Percentiles rank a stretch among this genome's conserved stretches.
These are phyloP conservation scores for Cheilosia pagana DNA, from an alignment of 2,888 invertebrate species.

Conservation along the genomic window DNA sequence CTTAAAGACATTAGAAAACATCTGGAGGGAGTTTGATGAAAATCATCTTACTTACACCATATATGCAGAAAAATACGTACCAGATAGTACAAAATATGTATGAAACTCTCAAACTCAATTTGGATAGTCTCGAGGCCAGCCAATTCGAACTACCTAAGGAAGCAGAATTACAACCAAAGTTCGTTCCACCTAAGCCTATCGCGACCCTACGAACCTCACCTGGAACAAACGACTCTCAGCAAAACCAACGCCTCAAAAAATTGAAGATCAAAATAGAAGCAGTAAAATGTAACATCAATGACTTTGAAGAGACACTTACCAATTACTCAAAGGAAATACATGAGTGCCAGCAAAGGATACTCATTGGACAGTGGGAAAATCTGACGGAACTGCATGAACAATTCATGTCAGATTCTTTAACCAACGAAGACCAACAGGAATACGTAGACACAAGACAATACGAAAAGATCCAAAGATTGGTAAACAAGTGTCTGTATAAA, in stretches of 20 bases:
- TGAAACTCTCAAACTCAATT: too few species aligned
- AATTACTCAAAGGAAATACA: slow-evolving; percentile 17
- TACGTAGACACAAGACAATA: background rate
- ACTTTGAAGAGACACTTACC: slow-evolving; percentile 13
- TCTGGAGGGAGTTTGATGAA: too few species aligned
- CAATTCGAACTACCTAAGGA: too few species aligned
- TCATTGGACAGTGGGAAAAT: slow-evolving; percentile 13
- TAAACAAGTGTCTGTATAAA: slow-evolving; percentile 12
- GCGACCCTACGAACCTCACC: too few species aligned
- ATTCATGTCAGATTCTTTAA: slow-evolving; percentile 10
- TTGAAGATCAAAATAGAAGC: slow-evolving; percentile 2
- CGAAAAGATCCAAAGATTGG: background rate
- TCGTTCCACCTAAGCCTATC: too few species aligned
- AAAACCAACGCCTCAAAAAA: slow-evolving; percentile 1
- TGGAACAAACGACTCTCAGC: background rate
- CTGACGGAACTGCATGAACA: slow-evolving; percentile 19
- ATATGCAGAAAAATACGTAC: too few species aligned
- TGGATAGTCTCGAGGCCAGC: too few species aligned
- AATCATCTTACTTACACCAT: too few species aligned
- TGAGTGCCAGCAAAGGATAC: slow-evolving; percentile 32
- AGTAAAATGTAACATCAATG: background rate
- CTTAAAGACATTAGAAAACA: too few species aligned
- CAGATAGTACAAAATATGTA: too few species aligned
- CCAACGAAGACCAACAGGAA: background rate
- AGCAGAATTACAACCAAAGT: too few species aligned